Percentiles rank a stretch among this genome's conserved stretches.
Evolutionary conservation across 2,113 vertebrate genomes (phyloP).

Genomic region (Boleophthalmus pectinirostris): DNA sequence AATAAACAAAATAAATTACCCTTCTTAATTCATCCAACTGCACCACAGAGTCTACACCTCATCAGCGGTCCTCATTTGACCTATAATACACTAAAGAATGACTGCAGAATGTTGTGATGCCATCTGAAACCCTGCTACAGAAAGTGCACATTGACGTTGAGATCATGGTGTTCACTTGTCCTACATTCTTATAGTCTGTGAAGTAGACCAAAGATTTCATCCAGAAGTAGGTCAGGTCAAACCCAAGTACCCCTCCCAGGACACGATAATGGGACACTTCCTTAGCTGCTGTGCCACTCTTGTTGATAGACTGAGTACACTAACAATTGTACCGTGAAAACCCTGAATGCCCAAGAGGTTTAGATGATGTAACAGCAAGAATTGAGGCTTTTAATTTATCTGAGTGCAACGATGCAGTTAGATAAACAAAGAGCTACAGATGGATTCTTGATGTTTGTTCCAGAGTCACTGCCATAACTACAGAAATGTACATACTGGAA

Average conservation of each 20-base stretch:
- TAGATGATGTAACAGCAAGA: too few relatives aligned
- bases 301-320: too few relatives aligned
- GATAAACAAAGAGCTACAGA: too few relatives aligned
- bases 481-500: too few relatives aligned
- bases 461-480: too few relatives aligned
- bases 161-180: neutral
- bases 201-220: neutral
- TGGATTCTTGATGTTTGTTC: too few relatives aligned
- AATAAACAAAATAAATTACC: too few relatives aligned
- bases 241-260: neutral
- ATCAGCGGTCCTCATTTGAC: neutral
- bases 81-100: neutral
- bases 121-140: neutral
- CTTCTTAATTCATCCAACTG: neutral
- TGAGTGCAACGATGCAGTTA: too few relatives aligned
- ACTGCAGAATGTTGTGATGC: neutral
- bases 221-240: neutral
- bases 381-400: too few relatives aligned
- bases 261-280: neutral
- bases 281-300: neutral
- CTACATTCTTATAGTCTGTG: neutral
- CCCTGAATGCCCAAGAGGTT: too few relatives aligned
- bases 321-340: too few relatives aligned
- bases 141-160: neutral
- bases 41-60: neutral